Conservation (phyloP, 2,113 vertebrate genomes). For the Pomatostomus ruficeps region DNA sequence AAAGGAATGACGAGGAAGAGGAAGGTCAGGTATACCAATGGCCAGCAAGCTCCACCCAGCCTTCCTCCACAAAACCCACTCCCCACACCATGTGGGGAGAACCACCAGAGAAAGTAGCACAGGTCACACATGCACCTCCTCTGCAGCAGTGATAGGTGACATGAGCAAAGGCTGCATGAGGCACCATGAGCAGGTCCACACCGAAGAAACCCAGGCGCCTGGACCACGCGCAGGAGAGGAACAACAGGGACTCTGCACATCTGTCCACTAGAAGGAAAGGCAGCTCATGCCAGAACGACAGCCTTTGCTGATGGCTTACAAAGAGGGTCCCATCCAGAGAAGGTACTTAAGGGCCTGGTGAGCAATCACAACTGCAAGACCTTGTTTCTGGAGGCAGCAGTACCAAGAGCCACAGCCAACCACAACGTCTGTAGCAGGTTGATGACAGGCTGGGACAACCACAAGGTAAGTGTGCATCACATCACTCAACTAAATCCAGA, state of each 20-base stretch:
- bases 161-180: neutral
- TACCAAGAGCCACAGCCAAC: neutral
- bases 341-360: neutral
- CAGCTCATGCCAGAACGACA: neutral
- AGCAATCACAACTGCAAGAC: neutral
- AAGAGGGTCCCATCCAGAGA: neutral
- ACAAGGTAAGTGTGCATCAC: neutral
- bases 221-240: accelerated
- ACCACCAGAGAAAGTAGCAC: neutral
- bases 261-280: neutral
- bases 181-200: neutral
- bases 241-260: accelerated
- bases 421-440: neutral
- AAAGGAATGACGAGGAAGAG: neutral
- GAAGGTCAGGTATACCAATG: neutral
- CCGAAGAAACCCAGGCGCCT: neutral
- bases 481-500: neutral
- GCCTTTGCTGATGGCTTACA: neutral
- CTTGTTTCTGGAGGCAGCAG: neutral
- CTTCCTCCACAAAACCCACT: neutral
- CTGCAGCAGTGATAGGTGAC: neutral
- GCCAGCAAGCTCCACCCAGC: neutral
- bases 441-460: neutral
- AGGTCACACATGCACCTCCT: neutral
- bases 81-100: accelerated